Conservation (phyloP, 2,888 invertebrate species). For the Ommatoiulus sabulosus region DNA sequence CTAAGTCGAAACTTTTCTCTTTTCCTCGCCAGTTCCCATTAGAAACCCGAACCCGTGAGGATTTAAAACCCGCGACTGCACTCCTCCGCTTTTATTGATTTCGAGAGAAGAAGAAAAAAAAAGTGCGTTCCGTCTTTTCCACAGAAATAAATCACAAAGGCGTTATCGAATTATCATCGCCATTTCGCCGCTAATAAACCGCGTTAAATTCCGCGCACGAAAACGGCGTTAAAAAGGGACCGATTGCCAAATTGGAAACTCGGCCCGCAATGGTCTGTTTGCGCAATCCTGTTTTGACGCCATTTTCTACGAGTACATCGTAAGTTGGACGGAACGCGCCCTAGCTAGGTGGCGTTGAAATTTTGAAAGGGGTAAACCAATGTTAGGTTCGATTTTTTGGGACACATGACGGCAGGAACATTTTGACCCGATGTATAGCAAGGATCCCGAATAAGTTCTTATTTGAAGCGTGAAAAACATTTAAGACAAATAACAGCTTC, state of each 20-base stretch:
- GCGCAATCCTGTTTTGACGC: no score
- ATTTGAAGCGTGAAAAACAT: no score
- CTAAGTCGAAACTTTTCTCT: background rate
- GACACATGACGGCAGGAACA: no score
- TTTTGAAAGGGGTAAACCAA: no score
- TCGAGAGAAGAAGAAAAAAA: background rate
- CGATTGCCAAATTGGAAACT: background rate
- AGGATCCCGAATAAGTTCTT: no score
- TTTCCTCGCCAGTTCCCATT: constrained; percentile 11
- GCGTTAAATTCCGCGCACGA: constrained; percentile 4
- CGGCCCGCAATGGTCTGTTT: background rate
- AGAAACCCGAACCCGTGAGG: constrained; percentile 21
- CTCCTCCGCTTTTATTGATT: background rate
- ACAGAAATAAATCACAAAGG: constrained; percentile 27
- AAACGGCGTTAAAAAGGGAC: background rate
- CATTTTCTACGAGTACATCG: no score
- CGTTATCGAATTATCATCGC: constrained; percentile 43
- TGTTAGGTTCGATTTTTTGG: no score
- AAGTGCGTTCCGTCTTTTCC: background rate
- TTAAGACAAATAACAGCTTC: no score
- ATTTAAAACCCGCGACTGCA: constrained; percentile 15
- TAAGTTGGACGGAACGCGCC: no score
- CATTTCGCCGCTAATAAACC: constrained; percentile 36
- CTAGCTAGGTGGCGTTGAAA: no score
- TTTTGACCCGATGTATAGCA: no score